Base-by-base conservation (phyloP, 2,888 invertebrate genomes). In the Athalia cordata region DNA sequence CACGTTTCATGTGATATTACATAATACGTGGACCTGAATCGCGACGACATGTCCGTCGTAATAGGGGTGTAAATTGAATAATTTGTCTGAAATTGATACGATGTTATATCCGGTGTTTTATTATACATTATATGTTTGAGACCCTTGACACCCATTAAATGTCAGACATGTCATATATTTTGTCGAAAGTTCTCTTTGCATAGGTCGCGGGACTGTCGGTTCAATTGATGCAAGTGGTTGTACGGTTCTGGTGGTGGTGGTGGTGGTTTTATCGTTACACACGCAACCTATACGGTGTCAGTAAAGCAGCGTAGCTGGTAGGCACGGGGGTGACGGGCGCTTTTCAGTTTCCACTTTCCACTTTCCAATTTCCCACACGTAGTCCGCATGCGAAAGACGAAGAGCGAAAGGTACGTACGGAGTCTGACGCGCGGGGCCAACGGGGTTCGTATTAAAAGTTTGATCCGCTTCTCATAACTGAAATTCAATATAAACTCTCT, bases 401-500 rank as follows among this genome's bases (percentile, higher is more conserved):
- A n/a, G 2, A 47, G 13, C 45, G 47, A 65, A 49, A 7, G 7
- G 45, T n/a, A 65, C 3, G 49, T 3, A 47, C 8, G 4, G 9
- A 43, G 11, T 11, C 0, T 11, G 43, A 43, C 8, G 64, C 8
- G 64, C 8, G 11, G 45, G 45, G 64, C 13, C n/a, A 15, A 45
- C 11, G 43, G 8, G 45, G 9, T 52, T 52, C 13, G 55, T 68
- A 68, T 68, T 55, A 55, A 52, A 68, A 68, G 52, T 68, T 68
- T 68, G 50, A 68, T 68, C 68, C 68, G 68, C 43, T 50, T 68
- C 43, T 68, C 68, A 11, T 68, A 52, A 68, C 29, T 68, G 68
- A 55, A 68, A 68, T 68, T 68, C 55, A 68, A 68, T 68, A 68
- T 68, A 68, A 68, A 68, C 52, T 68, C 68, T 11, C 68, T 68